A percentile compares a stretch with the other conserved stretches of the same genome.
These are phyloP conservation scores for Camelus bactrianus DNA, from an alignment of 2,113 vertebrate genomes.

Conservation along the genomic window DNA sequence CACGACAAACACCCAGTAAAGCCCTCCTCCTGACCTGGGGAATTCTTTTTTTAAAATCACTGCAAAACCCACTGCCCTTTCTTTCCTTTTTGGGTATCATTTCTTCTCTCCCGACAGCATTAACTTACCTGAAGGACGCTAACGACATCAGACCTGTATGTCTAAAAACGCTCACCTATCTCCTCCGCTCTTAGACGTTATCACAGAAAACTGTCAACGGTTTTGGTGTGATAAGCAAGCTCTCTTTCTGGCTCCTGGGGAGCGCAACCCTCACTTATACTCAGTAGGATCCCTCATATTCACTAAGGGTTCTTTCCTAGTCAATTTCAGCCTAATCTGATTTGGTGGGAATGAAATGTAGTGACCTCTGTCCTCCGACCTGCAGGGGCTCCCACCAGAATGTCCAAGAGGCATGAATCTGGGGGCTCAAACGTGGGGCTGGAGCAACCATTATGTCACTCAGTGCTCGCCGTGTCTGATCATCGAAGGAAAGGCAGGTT, in stretches of 20 bases:
- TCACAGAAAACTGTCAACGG: too few species aligned
- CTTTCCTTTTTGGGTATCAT: not conserved
- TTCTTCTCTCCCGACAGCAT: not conserved
- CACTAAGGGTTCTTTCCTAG: not conserved
- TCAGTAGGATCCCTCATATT: too few species aligned
- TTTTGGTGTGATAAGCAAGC: not conserved
- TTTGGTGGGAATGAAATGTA: not conserved
- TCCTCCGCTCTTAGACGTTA: too few species aligned
- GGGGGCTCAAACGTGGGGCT: rapidly evolving
- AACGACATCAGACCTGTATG: not conserved
- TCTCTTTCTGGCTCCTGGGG: not conserved
- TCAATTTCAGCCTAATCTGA: not conserved
- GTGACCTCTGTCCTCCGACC: not conserved
- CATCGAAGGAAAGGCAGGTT: not conserved
- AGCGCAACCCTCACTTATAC: too few species aligned
- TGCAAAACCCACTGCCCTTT: not conserved
- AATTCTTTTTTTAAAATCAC: not conserved
- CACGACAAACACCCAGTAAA: not conserved
- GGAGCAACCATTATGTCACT: too few species aligned
- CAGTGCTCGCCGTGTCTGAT: rapidly evolving
- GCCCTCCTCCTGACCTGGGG: too few species aligned
- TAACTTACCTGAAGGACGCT: not conserved
- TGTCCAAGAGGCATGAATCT: rapidly evolving
- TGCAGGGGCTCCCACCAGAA: not conserved
- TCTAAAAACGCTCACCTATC: not conserved